Evolutionary conservation across 2,797 vertebrate genomes (phyloP).

Genomic region (Acanthopagrus latus): DNA sequence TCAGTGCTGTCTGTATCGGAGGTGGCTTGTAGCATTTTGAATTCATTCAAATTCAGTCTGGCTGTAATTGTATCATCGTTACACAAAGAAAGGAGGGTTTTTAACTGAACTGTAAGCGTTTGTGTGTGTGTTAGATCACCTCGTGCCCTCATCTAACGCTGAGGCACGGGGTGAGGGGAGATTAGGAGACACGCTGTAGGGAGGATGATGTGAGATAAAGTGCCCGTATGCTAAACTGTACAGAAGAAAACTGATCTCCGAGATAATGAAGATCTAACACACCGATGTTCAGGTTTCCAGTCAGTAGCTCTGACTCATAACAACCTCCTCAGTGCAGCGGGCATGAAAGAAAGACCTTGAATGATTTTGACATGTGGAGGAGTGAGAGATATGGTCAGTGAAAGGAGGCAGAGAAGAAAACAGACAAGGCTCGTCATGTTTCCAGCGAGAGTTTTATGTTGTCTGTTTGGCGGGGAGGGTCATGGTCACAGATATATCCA

Average conservation of each 20-base stretch:
- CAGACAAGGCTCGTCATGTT: conserved; percentile 53
- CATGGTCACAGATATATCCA: conserved; percentile 20
- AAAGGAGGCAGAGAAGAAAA: conserved; percentile 51
- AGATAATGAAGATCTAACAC: conserved; percentile 75
- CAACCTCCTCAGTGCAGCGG: conserved; percentile 54
- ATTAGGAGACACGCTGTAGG: conserved; percentile 41
- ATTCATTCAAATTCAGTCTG: conserved; percentile 56
- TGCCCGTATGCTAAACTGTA: conserved; percentile 72
- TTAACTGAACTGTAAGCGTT: conserved; percentile 30
- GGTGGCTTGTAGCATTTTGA: conserved; percentile 40
- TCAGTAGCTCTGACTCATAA: conserved; percentile 67
- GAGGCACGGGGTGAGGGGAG: conserved; percentile 29
- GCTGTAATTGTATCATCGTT: conserved; percentile 59
- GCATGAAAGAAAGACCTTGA: conserved; percentile 68
- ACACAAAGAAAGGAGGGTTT: conserved; percentile 48
- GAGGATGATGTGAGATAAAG: conserved; percentile 74
- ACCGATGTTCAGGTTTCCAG: conserved; percentile 60
- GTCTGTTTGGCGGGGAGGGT: conserved; percentile 25
- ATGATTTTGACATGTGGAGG: conserved; percentile 62
- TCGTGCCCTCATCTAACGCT: conserved; percentile 59
- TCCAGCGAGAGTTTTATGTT: conserved; percentile 41
- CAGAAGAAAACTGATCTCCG: conserved; percentile 71
- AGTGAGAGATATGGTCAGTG: conserved; percentile 52
- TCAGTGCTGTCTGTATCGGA: conserved; percentile 60
- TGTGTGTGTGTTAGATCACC: conserved; percentile 34